These are phyloP conservation scores for Cladorhizidae sp. DNA, from an alignment of 37 sponge, comb jelly and placozoan genomes.

Conservation along the genomic window DNA sequence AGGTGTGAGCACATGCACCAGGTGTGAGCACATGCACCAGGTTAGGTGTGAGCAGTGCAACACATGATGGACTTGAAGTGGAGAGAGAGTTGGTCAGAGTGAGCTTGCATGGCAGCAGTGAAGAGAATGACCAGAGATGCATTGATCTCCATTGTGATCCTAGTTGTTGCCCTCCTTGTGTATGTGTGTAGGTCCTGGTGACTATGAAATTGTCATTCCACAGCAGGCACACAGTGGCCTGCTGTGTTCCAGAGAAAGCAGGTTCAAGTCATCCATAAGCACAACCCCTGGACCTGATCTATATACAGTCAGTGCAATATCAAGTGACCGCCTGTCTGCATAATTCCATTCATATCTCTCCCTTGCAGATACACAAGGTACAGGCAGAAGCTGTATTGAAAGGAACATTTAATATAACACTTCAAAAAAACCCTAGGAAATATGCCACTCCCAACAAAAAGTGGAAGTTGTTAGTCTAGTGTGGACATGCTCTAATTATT, in stretches of 20 bases:
- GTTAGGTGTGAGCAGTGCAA: not conserved
- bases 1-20: too few species aligned
- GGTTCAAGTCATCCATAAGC: slow-evolving; percentile 50
- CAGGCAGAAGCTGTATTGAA: slow-evolving; percentile 67
- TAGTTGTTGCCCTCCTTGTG: slow-evolving; percentile 5
- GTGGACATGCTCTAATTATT: not conserved
- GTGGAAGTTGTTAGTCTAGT: not conserved
- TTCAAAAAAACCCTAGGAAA: slow-evolving; percentile 14
- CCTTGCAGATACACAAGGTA: slow-evolving; percentile 49
- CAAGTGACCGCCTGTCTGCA: not conserved
- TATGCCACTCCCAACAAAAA: not conserved
- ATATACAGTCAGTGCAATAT: slow-evolving; percentile 26
- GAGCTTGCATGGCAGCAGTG: too few species aligned
- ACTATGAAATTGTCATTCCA: slow-evolving; percentile 36
- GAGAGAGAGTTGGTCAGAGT: not conserved
- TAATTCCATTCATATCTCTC: not conserved
- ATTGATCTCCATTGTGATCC: not conserved
- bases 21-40: too few species aligned
- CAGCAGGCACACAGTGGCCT: slow-evolving; percentile 43
- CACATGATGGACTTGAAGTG: not conserved
- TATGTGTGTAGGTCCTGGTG: slow-evolving; percentile 71
- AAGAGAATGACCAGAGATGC: not conserved
- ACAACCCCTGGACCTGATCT: slow-evolving; percentile 80
- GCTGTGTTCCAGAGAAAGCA: slow-evolving; percentile 37
- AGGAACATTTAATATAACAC: slow-evolving; percentile 87